A percentile compares a stretch with the other conserved stretches of the same genome.
These are phyloP conservation scores for Tragelaphus strepsiceros DNA, from an alignment of 2,113 vertebrate genomes.

Conservation along the genomic window DNA sequence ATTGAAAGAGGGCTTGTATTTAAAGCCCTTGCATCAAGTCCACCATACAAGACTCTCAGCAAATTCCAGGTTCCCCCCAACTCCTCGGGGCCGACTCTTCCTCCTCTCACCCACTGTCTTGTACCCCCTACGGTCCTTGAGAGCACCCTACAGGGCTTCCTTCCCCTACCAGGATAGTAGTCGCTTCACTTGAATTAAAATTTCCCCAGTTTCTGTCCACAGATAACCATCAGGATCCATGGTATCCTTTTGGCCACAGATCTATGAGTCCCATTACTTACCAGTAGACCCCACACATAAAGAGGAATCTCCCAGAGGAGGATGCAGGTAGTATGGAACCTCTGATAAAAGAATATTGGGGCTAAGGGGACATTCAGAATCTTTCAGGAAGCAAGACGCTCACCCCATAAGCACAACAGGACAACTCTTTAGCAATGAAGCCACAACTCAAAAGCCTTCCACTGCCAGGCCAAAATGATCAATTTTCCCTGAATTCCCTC, in stretches of 20 bases:
- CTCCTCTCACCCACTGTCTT: background rate
- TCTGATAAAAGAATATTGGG: background rate
- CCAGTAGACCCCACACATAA: background rate
- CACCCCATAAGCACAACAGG: background rate
- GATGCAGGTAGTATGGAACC: background rate
- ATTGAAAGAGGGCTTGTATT: background rate
- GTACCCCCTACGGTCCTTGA: background rate
- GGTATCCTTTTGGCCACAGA: background rate
- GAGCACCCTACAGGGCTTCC: background rate
- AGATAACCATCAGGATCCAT: background rate
- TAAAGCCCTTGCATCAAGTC: background rate
- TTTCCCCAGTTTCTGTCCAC: background rate
- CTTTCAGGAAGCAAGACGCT: background rate
- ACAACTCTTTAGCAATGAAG: background rate
- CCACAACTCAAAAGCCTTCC: background rate
- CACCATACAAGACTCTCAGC: background rate
- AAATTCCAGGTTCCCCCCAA: background rate
- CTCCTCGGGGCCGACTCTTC: background rate
- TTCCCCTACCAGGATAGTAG: background rate
- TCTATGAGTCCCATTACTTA: background rate
- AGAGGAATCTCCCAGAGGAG: background rate
- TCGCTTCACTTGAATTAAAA: background rate
- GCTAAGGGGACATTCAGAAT: background rate
- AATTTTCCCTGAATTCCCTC: background rate
- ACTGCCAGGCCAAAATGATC: background rate